Evolutionary conservation across 1,140 invertebrate species (phyloP).

Genomic region (Drosophila subpulchrella): DNA sequence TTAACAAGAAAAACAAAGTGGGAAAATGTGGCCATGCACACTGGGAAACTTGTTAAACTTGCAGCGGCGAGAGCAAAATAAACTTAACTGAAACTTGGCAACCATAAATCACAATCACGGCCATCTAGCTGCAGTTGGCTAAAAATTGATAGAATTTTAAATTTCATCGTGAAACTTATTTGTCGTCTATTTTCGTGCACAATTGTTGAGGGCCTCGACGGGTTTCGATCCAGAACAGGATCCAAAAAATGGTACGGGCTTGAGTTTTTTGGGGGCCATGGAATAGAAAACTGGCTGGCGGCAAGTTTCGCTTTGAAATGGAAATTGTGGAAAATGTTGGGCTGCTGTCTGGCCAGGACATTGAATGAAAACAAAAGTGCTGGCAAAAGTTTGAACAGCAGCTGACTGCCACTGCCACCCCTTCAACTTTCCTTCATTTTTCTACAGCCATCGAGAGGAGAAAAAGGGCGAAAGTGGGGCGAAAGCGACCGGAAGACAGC

Average conservation of each 20-base stretch:
- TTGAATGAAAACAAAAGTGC: slow-evolving; percentile 58
- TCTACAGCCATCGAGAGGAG: not conserved
- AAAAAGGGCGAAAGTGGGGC: not conserved
- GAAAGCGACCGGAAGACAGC: slow-evolving; percentile 6
- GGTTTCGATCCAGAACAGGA: slow-evolving; percentile 23
- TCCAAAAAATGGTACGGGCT: not conserved
- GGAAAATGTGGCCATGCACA: not conserved
- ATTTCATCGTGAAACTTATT: slow-evolving; percentile 62
- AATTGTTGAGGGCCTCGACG: slow-evolving; percentile 40
- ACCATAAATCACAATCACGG: slow-evolving; percentile 47
- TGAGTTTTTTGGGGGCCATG: not conserved
- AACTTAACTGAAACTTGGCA: slow-evolving; percentile 25
- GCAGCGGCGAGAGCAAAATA: slow-evolving; percentile 11
- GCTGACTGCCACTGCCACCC: slow-evolving; percentile 19
- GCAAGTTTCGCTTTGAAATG: slow-evolving; percentile 69
- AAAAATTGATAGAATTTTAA: slow-evolving; percentile 65
- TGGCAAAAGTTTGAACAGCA: slow-evolving; percentile 48
- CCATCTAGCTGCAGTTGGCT: slow-evolving; percentile 21
- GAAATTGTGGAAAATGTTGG: slow-evolving; percentile 56
- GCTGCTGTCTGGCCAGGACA: slow-evolving; percentile 49
- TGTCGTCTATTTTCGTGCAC: slow-evolving; percentile 51
- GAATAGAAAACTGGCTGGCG: slow-evolving; percentile 29
- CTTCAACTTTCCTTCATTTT: not conserved
- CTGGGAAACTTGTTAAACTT: slow-evolving; percentile 14
- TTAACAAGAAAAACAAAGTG: not conserved